Evolutionary conservation across 2,888 invertebrate species (phyloP).

Genomic region (Ptilodon capucinus): DNA sequence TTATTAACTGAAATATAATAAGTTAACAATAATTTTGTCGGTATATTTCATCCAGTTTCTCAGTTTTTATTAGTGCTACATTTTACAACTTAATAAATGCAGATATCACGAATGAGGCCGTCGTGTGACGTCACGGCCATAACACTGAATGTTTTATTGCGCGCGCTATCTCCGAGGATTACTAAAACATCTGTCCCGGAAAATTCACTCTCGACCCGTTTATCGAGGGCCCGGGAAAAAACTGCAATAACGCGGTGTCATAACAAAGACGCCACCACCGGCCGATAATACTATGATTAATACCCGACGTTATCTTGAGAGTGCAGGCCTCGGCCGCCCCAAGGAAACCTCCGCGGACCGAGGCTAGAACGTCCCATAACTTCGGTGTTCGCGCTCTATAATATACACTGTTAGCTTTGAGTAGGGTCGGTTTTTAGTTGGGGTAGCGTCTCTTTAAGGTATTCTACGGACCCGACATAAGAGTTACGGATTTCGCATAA

Average conservation of each 20-base stretch:
- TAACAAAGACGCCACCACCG: slow-evolving; percentile 78
- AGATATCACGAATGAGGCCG: slow-evolving; percentile 22
- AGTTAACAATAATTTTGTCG: no score
- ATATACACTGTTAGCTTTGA: slow-evolving; percentile 10
- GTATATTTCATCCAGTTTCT: background rate
- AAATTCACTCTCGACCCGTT: slow-evolving; percentile 77
- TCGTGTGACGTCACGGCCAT: slow-evolving; percentile 45
- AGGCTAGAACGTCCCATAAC: slow-evolving; percentile 27
- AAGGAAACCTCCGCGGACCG: slow-evolving; percentile 41
- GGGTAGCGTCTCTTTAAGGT: slow-evolving; percentile 52
- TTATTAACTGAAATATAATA: no score
- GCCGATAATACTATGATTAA: slow-evolving; percentile 82
- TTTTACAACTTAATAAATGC: slow-evolving; percentile 28
- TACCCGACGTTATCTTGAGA: slow-evolving; percentile 79
- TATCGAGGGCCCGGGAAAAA: slow-evolving; percentile 78
- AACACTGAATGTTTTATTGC: slow-evolving; percentile 71
- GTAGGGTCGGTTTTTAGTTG: slow-evolving; percentile 31
- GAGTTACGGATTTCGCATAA: slow-evolving; percentile 83
- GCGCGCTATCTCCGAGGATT: slow-evolving; percentile 56
- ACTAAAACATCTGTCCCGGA: slow-evolving; percentile 81
- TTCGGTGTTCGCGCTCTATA: slow-evolving; percentile 2
- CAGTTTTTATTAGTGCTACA: background rate
- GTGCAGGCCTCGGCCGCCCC: slow-evolving; percentile 73
- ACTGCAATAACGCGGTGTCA: slow-evolving; percentile 81
- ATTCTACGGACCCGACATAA: slow-evolving; percentile 71